Evolutionary conservation across 2,888 invertebrate species (phyloP).

Genomic region (Caenorhabditis sinica): DNA sequence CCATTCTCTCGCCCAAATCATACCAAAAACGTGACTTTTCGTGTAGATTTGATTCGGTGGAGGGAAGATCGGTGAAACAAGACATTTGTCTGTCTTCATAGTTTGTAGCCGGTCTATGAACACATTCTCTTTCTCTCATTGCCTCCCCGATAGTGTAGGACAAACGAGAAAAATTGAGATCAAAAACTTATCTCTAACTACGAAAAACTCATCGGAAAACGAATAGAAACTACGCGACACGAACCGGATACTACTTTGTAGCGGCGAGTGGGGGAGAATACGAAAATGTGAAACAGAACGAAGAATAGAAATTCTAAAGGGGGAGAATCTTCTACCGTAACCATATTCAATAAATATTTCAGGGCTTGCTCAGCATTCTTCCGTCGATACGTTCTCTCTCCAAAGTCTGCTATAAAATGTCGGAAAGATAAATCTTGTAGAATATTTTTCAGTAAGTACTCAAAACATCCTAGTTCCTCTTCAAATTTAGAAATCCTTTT

Average conservation of each 20-base stretch:
- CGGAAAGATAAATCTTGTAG: constrained; percentile 38
- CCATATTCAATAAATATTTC: constrained; percentile 1
- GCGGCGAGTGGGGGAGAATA: background rate
- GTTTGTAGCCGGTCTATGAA: constrained; percentile 47
- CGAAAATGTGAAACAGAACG: background rate
- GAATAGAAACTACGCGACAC: background rate
- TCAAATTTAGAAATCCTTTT: background rate
- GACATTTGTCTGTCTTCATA: constrained; percentile 30
- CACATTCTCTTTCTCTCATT: constrained; percentile 16
- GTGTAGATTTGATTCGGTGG: constrained; percentile 20
- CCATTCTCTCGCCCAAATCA: background rate
- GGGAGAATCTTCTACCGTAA: background rate
- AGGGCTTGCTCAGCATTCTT: constrained; percentile 65
- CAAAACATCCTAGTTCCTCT: background rate
- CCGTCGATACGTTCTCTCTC: constrained; percentile 58
- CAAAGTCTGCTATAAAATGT: constrained; percentile 53
- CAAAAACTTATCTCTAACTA: constrained; percentile 32
- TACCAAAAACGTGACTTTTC: constrained; percentile 53
- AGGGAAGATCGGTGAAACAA: constrained; percentile 20
- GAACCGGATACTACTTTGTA: constrained; percentile 3
- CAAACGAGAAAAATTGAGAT: constrained; percentile 22
- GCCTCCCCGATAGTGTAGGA: background rate
- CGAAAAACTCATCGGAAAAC: background rate
- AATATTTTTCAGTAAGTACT: constrained; percentile 42
- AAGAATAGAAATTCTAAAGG: background rate